phyloP scores from a whole-genome alignment of 2,797 vertebrate genomes.

The Vireo griseus region DNA sequence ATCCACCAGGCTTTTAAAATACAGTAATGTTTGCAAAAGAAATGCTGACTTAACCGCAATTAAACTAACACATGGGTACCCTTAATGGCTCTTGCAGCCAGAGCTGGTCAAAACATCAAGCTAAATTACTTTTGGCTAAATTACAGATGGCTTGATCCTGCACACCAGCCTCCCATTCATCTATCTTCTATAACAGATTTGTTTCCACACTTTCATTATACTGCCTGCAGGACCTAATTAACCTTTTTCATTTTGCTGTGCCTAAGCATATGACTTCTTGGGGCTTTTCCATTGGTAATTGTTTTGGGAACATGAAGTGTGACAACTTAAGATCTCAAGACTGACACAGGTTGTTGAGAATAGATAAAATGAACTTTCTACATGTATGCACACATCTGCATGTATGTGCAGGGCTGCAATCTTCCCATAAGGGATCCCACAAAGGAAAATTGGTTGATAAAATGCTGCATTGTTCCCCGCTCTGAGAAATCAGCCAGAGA shows the following conservation, averaged over 20 bases:
- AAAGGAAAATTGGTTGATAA: not conserved
- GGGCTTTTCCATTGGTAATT: not conserved
- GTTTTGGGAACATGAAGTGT: not conserved
- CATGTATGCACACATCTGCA: not conserved
- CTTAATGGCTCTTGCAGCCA: not conserved
- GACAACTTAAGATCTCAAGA: not conserved
- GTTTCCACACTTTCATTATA: not conserved
- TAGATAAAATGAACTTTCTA: no score
- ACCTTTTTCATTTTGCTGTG: not conserved
- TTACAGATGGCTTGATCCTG: not conserved
- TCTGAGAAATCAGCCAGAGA: not conserved
- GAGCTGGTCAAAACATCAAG: not conserved
- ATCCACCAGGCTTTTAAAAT: not conserved
- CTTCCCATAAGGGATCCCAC: not conserved
- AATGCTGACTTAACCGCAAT: not conserved
- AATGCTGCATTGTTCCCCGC: accelerated
- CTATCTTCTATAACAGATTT: not conserved
- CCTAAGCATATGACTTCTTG: not conserved
- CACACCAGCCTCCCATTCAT: not conserved
- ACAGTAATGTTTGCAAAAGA: not conserved
- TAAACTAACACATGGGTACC: not conserved
- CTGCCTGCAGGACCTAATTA: not conserved
- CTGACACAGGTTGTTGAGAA: not conserved
- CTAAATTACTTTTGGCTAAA: not conserved
- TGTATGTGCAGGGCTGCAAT: not conserved